Base-by-base conservation (phyloP, 1,140 invertebrate genomes). In the Halictus rubicundus region DNA sequence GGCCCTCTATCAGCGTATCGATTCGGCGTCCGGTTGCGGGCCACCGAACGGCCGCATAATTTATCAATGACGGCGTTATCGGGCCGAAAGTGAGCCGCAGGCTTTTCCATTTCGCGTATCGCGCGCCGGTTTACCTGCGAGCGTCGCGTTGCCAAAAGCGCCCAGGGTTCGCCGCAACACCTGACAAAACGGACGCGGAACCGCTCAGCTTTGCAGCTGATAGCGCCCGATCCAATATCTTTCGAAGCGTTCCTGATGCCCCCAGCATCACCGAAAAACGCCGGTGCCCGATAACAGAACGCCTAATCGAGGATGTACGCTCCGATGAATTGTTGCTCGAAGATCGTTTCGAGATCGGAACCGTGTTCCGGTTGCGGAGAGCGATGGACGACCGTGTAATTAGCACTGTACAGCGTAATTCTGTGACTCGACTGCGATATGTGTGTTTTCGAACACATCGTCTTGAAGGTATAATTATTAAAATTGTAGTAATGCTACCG, bases 51-150 rank as follows among this genome's bases (percentile, higher is more conserved):
- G 32, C 8, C 70, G 70, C 70, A 74, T 74, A 74, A 79, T 79
- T 79, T 79, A 79, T 79, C 77, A 73, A 74, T 66, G 77, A 66
- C 77, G 52, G 70, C 52, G 77, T 74, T 79, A 79, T 79, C 77
- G 39, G 69, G 25, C 12, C 25, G 70, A 73, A 73, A 74, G 77
- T 66, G 70, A 74, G 77, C 77, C 77, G 70, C 69, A 25, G 77
- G 77, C 77, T 79, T 79, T 79, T 73, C 69, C 77, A 79, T 42
- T 21, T n/a, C 25, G 46, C 60, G 60, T 79, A 79, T 79, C 77
- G 70, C 77, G 70, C 39, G 8, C 16, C 69, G 39, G 57, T 74
- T 66, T 57, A 74, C 69, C 77, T 74, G 77, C 32, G 60, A 66
- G 70, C 77, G 63, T 60, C 16, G 52, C 39, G 77, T 74, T 79